Evolutionary conservation across 2,888 invertebrate genomes (phyloP).

Genomic region (Idaea biselata): DNA sequence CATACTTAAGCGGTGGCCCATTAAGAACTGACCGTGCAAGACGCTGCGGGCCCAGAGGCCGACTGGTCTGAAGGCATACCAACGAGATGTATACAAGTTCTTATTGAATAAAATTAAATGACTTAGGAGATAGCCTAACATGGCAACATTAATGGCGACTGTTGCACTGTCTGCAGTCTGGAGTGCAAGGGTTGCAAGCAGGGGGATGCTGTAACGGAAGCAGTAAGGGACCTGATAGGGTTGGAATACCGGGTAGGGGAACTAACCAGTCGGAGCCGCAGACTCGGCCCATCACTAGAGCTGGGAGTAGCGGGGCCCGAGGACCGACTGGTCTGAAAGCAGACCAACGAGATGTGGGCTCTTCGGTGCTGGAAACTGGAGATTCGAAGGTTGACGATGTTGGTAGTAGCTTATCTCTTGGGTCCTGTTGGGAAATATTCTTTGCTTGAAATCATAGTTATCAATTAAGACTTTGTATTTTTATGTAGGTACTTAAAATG

Average conservation of each 20-base stretch:
- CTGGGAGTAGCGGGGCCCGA: slow-evolving; percentile 68
- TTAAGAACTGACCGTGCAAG: slow-evolving; percentile 73
- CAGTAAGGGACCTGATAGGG: slow-evolving; percentile 61
- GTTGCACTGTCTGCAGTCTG: slow-evolving; percentile 74
- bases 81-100: too few relatives aligned
- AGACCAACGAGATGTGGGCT: slow-evolving; percentile 65
- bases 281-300: slow-evolving; percentile 74
- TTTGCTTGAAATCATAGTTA: too few relatives aligned
- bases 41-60: slow-evolving; percentile 70
- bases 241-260: slow-evolving; percentile 65
- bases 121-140: neutral
- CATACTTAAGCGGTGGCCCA: too few relatives aligned
- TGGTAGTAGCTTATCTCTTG: slow-evolving; percentile 53
- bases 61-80: slow-evolving; percentile 76
- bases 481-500: too few relatives aligned
- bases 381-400: slow-evolving; percentile 50
- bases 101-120: neutral
- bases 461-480: too few relatives aligned
- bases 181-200: slow-evolving; percentile 63
- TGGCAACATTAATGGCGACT: slow-evolving; percentile 50
- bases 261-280: slow-evolving; percentile 77
- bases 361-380: slow-evolving; percentile 64
- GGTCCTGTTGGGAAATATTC: slow-evolving; percentile 42
- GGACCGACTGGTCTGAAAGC: slow-evolving; percentile 75
- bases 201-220: slow-evolving; percentile 66